Evolutionary conservation across 2,113 vertebrate species (phyloP), one percentile per base, ranked within the genome.

Genomic region (Lophotis ruficrista): DNA sequence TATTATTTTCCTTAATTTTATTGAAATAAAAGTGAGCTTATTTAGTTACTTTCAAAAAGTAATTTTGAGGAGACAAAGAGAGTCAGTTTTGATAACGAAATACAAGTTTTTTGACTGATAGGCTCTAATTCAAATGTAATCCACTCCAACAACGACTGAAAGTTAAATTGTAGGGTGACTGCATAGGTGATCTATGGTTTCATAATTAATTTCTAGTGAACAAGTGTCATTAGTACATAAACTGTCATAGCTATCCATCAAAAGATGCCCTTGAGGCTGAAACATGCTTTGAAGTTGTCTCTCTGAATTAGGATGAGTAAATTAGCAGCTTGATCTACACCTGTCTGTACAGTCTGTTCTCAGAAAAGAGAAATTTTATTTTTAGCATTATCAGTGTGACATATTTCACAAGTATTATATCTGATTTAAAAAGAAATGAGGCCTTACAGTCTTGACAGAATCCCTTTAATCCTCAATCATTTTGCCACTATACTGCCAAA

Each of bases 201-300:
- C 58, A 94, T 73, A 80, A 82, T 53, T 21, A 66, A 88, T 86
- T 93, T 77, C 75, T 72, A 51, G 25, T 43, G 85, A 94, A 93
- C 71, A 73, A 85, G 62, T 45, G 71, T 70, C 62, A 77, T 93
- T 86, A 80, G 71, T 35, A 90, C 51, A 43, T 77, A 68, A 70
- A 83, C 75, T 83, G 79, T 75, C 93, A 90, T 68, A 91, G 70
- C 75, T 70, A 83, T 77, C 62, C 85, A 93, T 95, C 94, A 96
- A 61, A 89, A 88, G 31, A 86, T 50, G 41, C 68, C 87, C 87
- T 58, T 23, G 31, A 88, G 93, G 68, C 58, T 77, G 33, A 81
- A 86, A 83, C 30, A 28, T 23, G n/a, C 62, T 83, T 81, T 84
- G 41, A 77, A 85, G 53, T 30, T 95, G 93, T 89, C 89, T 81